A percentile compares a stretch with the other conserved stretches of the same genome.
Conservation (phyloP, 1,140 invertebrate species). For the Lasioglossum albipes region DNA sequence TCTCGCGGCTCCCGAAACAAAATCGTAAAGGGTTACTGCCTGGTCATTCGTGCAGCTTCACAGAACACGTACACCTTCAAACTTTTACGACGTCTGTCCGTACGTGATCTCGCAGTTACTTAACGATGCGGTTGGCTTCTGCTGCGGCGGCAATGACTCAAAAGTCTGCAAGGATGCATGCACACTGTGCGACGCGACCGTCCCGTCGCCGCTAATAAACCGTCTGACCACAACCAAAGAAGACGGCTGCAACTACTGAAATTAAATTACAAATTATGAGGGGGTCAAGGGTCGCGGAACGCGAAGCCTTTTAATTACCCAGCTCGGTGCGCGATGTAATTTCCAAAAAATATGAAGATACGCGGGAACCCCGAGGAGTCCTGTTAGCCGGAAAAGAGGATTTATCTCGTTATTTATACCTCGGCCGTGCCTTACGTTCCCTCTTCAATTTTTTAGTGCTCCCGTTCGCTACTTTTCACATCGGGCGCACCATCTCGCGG, state of each 20-base stretch:
- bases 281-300: not conserved
- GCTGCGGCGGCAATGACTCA: conserved; percentile 37
- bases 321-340: too few species aligned
- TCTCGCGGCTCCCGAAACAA: conserved; percentile 32
- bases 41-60: conserved; percentile 1
- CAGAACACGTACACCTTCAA: not conserved
- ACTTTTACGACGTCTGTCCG: conserved; percentile 29
- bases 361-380: too few species aligned
- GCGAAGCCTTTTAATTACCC: too few species aligned
- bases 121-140: conserved; percentile 47
- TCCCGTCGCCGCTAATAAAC: conserved; percentile 29
- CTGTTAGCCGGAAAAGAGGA: too few species aligned
- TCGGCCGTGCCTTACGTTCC: too few species aligned
- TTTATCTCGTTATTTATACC: too few species aligned
- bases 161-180: conserved; percentile 13
- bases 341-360: too few species aligned
- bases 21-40: conserved; percentile 37
- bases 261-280: conserved; percentile 66
- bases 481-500: too few species aligned
- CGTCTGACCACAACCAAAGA: conserved; percentile 15
- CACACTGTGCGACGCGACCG: not conserved
- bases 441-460: too few species aligned
- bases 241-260: conserved; percentile 19
- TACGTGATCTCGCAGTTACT: conserved; percentile 39
- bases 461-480: too few species aligned